These are phyloP conservation scores for Coracias cyanogaster DNA, from an alignment of 2,797 vertebrate species.

Conservation along the genomic window DNA sequence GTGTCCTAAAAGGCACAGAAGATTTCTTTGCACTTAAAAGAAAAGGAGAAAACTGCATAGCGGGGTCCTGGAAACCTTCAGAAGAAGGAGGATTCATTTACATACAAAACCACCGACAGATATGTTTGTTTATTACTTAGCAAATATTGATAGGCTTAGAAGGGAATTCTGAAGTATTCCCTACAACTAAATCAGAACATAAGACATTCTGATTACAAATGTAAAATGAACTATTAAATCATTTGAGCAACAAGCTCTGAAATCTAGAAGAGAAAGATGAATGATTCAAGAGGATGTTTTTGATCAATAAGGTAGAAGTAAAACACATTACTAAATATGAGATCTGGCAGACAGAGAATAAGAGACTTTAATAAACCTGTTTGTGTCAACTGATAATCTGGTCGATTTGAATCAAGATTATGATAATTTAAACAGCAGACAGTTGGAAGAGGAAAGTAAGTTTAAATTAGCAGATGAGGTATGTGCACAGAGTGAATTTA, in stretches of 20 bases:
- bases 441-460: neutral
- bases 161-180: neutral
- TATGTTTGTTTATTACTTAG: neutral
- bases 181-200: neutral
- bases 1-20: fast-evolving
- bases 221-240: neutral
- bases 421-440: neutral
- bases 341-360: neutral
- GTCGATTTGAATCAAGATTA: neutral
- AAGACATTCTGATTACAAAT: neutral
- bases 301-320: slow-evolving; percentile 25
- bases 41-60: neutral
- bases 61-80: neutral
- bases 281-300: neutral
- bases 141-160: neutral
- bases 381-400: neutral
- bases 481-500: neutral
- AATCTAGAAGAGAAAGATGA: neutral
- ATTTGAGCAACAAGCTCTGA: neutral
- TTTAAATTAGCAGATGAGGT: neutral
- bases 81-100: neutral
- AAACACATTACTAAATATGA: neutral
- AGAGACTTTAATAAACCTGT: neutral
- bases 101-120: neutral
- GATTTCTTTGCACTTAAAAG: neutral